phyloP scores from a whole-genome alignment of 2,888 invertebrate genomes.

The Drosophila fungiperda region DNA sequence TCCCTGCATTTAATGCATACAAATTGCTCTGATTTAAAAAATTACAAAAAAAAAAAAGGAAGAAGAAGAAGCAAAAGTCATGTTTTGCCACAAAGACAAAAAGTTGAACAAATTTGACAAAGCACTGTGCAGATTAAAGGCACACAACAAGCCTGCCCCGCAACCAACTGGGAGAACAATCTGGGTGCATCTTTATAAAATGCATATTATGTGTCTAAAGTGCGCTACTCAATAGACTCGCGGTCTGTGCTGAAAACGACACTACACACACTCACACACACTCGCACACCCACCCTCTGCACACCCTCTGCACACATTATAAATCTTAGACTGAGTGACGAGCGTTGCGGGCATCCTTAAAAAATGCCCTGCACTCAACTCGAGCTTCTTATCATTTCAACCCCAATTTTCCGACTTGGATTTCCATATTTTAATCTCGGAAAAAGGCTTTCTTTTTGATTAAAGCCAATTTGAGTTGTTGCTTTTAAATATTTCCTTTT shows the following conservation, averaged over 20 bases:
- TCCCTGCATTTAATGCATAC: slow-evolving; percentile 78
- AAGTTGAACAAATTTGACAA: slow-evolving; percentile 59
- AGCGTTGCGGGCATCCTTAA: background rate
- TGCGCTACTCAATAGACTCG: slow-evolving; percentile 48
- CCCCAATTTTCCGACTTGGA: slow-evolving; percentile 2
- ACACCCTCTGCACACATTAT: background rate
- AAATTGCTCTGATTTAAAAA: slow-evolving; percentile 73
- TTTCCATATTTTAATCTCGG: slow-evolving; percentile 7
- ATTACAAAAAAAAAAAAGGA: background rate
- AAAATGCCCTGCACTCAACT: slow-evolving; percentile 1
- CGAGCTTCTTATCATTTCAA: background rate
- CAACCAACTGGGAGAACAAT: slow-evolving; percentile 16
- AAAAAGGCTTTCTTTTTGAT: slow-evolving; percentile 7
- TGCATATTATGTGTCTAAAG: slow-evolving; percentile 52
- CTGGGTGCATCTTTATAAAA: slow-evolving; percentile 40
- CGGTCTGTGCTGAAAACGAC: slow-evolving; percentile 1
- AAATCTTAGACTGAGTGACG: slow-evolving; percentile 12
- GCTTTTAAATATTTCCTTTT: background rate
- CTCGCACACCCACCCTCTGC: background rate
- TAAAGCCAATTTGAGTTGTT: slow-evolving; percentile 5
- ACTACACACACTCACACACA: background rate
- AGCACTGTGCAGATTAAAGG: slow-evolving; percentile 58
- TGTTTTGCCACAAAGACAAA: slow-evolving; percentile 20
- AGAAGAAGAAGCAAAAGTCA: slow-evolving; percentile 2
- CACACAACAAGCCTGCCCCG: slow-evolving; percentile 24